Evolutionary conservation across 2,797 vertebrate species (phyloP).

Genomic region (Mycteria americana): DNA sequence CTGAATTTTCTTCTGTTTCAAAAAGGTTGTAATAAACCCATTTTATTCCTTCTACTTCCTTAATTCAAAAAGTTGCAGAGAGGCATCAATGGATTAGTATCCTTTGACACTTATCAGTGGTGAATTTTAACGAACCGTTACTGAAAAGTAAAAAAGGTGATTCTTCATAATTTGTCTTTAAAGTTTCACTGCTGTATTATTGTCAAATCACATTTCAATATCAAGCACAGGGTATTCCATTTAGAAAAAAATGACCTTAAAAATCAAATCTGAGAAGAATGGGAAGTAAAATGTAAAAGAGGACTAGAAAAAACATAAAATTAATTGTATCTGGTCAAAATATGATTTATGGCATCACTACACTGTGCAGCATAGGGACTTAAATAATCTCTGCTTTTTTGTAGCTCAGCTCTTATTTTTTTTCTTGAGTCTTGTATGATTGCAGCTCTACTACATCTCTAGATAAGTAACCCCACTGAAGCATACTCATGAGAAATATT

Average conservation of each 20-base stretch:
- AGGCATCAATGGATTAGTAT: background rate
- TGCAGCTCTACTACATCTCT: background rate
- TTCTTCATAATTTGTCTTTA: constrained; percentile 39
- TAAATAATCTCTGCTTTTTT: background rate
- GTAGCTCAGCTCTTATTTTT: background rate
- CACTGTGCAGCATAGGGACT: background rate
- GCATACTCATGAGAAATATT: background rate
- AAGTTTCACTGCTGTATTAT: constrained; percentile 5
- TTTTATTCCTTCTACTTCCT: background rate
- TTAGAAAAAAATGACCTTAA: constrained; percentile 41
- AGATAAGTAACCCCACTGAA: background rate
- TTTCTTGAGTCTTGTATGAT: background rate
- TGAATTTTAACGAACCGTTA: constrained; percentile 46
- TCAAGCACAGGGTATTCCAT: constrained; percentile 19
- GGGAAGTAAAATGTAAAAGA: background rate
- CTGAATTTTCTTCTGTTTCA: constrained; percentile 14
- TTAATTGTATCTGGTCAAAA: constrained; percentile 40
- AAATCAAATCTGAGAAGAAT: constrained; percentile 53
- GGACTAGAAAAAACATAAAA: background rate
- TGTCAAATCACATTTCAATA: constrained; percentile 46
- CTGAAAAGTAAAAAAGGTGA: constrained; percentile 11
- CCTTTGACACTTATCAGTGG: background rate
- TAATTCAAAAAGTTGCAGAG: constrained; percentile 1
- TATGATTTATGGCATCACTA: constrained; percentile 40
- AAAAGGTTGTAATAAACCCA: constrained; percentile 11